phyloP scores from a whole-genome alignment of 2,113 vertebrate genomes.

The Penelope pileata region DNA sequence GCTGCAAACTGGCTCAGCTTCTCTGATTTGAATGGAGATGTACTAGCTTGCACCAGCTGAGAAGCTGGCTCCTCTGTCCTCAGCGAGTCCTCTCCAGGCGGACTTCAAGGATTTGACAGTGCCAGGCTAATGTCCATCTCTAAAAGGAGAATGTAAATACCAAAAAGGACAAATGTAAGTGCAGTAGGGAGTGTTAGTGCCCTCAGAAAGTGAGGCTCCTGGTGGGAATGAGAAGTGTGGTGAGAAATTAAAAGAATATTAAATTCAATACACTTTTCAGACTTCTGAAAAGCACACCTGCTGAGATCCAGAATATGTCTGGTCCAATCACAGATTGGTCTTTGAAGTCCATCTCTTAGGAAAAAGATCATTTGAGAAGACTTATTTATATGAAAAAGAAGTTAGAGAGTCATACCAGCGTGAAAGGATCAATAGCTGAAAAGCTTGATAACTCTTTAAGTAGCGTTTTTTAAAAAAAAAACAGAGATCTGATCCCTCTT shows the following conservation, averaged over 20 bases:
- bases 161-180: not conserved
- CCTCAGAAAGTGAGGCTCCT: not conserved
- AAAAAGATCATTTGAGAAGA: not conserved
- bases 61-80: not conserved
- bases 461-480: not conserved
- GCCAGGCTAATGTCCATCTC: not conserved
- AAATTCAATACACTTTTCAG: not conserved
- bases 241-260: not conserved
- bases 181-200: not conserved
- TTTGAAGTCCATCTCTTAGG: not conserved
- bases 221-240: not conserved
- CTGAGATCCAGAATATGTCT: not conserved
- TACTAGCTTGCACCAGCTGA: not conserved
- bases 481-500: not conserved
- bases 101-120: not conserved
- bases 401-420: not conserved
- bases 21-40: not conserved
- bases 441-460: not conserved
- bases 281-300: not conserved
- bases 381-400: not conserved
- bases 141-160: not conserved
- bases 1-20: constrained; percentile 34
- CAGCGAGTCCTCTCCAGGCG: not conserved
- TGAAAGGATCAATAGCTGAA: not conserved
- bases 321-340: not conserved